Evolutionary conservation across 2,797 vertebrate species (phyloP).

Genomic region (Halcyon chelicuti): DNA sequence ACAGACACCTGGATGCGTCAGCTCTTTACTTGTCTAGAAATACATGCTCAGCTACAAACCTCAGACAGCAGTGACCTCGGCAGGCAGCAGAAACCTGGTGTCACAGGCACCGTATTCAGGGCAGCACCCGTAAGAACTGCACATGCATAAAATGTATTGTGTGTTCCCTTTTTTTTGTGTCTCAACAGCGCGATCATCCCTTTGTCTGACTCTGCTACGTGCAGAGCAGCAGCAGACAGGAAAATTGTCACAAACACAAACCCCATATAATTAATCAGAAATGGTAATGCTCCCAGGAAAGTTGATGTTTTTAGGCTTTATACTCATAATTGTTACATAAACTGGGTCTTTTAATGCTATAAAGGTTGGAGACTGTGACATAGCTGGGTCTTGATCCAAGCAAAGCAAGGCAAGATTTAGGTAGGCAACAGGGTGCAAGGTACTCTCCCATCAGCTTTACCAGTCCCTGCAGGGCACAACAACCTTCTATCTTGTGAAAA

Average conservation of each 20-base stretch:
- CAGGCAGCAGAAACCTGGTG: neutral
- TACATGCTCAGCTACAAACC: neutral
- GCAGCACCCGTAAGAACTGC: neutral
- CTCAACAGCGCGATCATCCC: accelerated
- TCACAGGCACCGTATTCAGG: neutral
- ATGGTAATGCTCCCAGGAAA: neutral
- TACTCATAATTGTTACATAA: neutral
- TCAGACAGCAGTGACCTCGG: neutral
- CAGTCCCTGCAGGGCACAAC: neutral
- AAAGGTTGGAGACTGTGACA: neutral
- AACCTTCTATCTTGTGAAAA: neutral
- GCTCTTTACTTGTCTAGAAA: neutral
- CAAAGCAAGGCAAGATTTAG: neutral
- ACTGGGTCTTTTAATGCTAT: neutral
- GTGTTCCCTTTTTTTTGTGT: neutral
- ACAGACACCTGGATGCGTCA: neutral
- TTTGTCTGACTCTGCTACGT: neutral
- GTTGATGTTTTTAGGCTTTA: neutral
- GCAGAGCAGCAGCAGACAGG: neutral
- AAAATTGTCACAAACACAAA: neutral
- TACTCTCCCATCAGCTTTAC: neutral
- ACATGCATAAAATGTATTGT: accelerated
- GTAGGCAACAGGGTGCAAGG: neutral
- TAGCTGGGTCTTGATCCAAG: neutral
- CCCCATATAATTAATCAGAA: neutral